A percentile compares a stretch with the other conserved stretches of the same genome.
These are phyloP conservation scores for Nysson spinosus DNA, from an alignment of 2,888 invertebrate genomes.

Conservation along the genomic window DNA sequence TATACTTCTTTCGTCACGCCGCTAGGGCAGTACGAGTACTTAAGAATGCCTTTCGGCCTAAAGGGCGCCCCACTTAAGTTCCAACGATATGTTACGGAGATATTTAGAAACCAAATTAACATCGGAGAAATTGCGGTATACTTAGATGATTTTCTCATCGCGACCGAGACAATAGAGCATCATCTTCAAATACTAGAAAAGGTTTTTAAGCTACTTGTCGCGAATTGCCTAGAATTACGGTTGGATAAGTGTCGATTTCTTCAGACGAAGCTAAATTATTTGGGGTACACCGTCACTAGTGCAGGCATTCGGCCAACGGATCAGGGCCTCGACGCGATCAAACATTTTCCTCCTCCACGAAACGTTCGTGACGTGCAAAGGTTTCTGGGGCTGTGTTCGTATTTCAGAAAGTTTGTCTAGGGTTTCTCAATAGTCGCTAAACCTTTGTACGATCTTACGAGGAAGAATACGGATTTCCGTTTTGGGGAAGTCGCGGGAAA, in stretches of 20 bases:
- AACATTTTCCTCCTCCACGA: constrained; percentile 1
- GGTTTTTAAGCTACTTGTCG: not conserved
- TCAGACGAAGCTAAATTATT: not conserved
- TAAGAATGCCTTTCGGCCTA: constrained; percentile 10
- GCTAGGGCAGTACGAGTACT: constrained; percentile 9
- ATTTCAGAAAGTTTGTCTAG: constrained; percentile 8
- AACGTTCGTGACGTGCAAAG: not conserved
- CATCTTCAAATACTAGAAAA: not conserved
- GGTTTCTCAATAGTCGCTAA: constrained; percentile 6
- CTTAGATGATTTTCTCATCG: constrained; percentile 10
- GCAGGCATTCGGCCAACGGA: not conserved
- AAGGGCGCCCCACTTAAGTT: constrained; percentile 3
- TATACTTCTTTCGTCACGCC: constrained; percentile 13
- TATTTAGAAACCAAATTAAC: constrained; percentile 5
- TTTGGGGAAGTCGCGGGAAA: not conserved
- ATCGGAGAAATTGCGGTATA: constrained; percentile 2
- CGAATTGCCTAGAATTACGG: constrained; percentile 1
- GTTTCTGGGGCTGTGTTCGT: constrained; percentile 3
- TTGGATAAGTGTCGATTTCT: constrained; percentile 13
- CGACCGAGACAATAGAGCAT: constrained; percentile 1
- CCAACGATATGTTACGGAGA: not conserved
- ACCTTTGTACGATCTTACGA: not conserved
- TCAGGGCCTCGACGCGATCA: not conserved
- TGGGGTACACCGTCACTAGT: not conserved
- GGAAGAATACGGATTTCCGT: not conserved